Conservation (phyloP, 2,888 invertebrate genomes). For the Chaitophorus viminalis region DNA sequence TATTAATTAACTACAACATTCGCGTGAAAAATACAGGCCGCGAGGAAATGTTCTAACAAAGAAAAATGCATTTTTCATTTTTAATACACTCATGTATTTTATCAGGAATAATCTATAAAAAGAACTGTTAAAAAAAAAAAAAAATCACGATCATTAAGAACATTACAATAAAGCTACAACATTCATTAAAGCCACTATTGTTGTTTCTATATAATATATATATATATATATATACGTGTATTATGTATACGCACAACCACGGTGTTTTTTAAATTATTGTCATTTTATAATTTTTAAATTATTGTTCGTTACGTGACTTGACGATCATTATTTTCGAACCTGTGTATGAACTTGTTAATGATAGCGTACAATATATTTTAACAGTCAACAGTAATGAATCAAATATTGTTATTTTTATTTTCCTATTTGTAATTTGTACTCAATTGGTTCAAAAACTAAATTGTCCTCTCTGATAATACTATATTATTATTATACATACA, state of each 20-base stretch:
- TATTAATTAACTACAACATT: conserved; percentile 52
- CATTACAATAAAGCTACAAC: conserved; percentile 51
- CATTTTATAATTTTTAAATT: conserved; percentile 52
- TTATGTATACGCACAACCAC: not conserved
- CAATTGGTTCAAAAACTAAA: not conserved
- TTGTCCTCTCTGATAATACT: too few relatives aligned
- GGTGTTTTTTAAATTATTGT: conserved; percentile 50
- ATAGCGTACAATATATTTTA: conserved; percentile 21
- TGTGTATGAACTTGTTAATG: not conserved
- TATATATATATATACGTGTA: too few relatives aligned
- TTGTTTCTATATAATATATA: conserved; percentile 20
- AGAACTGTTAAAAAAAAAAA: conserved; percentile 41
- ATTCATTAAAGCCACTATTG: conserved; percentile 47
- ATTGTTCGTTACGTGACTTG: conserved; percentile 49
- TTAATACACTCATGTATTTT: conserved; percentile 35
- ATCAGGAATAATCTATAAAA: conserved; percentile 56
- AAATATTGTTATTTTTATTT: conserved; percentile 24
- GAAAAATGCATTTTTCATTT: conserved; percentile 56
- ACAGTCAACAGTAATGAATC: conserved; percentile 12
- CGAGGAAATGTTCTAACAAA: conserved; percentile 32
- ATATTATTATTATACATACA: too few relatives aligned
- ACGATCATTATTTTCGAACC: conserved; percentile 36
- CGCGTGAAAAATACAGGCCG: conserved; percentile 35
- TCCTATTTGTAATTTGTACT: not conserved
- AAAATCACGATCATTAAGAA: conserved; percentile 57